Evolutionary conservation across 2,888 invertebrate genomes (phyloP), one percentile per base, ranked within the genome.

Genomic region (Eremobia ochroleuca): DNA sequence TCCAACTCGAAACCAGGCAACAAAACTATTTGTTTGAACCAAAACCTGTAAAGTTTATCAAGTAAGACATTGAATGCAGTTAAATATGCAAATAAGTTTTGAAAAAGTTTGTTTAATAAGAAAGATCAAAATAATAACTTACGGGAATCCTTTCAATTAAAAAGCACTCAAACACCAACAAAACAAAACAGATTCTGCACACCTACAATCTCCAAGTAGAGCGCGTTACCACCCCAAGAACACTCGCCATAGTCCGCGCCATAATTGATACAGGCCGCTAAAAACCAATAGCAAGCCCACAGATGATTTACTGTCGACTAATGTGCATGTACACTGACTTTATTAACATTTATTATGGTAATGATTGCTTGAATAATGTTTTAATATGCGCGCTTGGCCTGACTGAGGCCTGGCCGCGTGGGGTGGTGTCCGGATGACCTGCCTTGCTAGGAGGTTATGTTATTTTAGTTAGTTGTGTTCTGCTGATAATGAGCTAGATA

Each of bases 301-400:
- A 87, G 87, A 92, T 95, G 95, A 96, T 96, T 96, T 96, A 96
- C 92, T 90, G 89, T 89, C 90, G 92, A 91, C 93, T 95, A 96
- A 96, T 95, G 94, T 90, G 94, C 94, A 94, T 94, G 94, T 93
- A 92, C 94, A 88, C 91, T 85, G 95, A 94, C 94, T 96, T 94
- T 94, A 96, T 95, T 96, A 95, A 94, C 96, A 96, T 96, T 95
- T 96, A 96, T 96, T 96, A 96, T 96, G 95, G 88, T 95, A 96
- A 96, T 96, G 91, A 89, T 87, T 90, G 88, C 85, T 83, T 87
- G 85, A 89, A 89, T 89, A 89, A 94, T 95, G 94, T 94, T 95
- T 95, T 93, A 95, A 95, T 94, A 93, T 93, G 91, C 90, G 81
- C 86, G 89, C 87, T 87, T 88, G 88, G 79, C 82, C 84, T 83